These are phyloP conservation scores for Colistium nudipinnis DNA, from an alignment of 2,113 vertebrate genomes.

Conservation along the genomic window DNA sequence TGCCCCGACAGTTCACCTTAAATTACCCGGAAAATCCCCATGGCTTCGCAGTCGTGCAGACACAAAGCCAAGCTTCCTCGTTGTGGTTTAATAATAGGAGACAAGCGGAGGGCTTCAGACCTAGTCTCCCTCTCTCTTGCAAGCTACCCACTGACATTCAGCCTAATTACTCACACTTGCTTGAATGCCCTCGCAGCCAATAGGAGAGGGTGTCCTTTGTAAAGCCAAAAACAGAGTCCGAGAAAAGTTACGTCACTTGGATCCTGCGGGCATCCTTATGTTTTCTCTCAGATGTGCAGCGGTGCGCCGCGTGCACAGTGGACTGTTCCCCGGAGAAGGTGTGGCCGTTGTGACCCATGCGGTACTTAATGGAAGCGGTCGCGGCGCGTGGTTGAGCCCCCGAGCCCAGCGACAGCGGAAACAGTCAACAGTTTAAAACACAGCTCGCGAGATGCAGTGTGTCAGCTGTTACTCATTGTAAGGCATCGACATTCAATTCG, in stretches of 20 bases:
- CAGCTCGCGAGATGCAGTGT: too few species aligned
- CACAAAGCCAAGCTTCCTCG: conserved; percentile 40
- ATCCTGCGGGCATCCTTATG: conserved; percentile 53
- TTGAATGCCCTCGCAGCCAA: conserved; percentile 68
- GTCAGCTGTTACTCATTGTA: too few species aligned
- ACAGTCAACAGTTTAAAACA: background rate
- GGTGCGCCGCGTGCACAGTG: conserved; percentile 20
- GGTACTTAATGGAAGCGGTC: conserved; percentile 40
- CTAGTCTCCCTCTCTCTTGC: conserved; percentile 61
- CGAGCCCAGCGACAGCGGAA: conserved; percentile 1
- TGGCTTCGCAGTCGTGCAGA: conserved; percentile 7
- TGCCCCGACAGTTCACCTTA: conserved; percentile 2
- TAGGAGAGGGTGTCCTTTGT: conserved; percentile 74
- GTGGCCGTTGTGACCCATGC: conserved; percentile 17
- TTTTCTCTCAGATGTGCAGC: conserved; percentile 43
- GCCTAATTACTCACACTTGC: conserved; percentile 78
- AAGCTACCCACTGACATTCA: conserved; percentile 79
- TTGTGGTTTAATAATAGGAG: conserved; percentile 63
- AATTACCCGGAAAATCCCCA: conserved; percentile 13
- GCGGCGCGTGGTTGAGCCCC: conserved; percentile 15
- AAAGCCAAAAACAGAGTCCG: conserved; percentile 61
- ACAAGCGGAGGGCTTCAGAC: conserved; percentile 60
- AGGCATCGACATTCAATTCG: background rate
- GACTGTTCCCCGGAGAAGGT: conserved; percentile 38
- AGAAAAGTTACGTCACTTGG: conserved; percentile 62